A percentile compares a stretch with the other conserved stretches of the same genome.
Evolutionary conservation across 2,888 invertebrate genomes (phyloP).

Genomic region (Himalopsyche anomala): DNA sequence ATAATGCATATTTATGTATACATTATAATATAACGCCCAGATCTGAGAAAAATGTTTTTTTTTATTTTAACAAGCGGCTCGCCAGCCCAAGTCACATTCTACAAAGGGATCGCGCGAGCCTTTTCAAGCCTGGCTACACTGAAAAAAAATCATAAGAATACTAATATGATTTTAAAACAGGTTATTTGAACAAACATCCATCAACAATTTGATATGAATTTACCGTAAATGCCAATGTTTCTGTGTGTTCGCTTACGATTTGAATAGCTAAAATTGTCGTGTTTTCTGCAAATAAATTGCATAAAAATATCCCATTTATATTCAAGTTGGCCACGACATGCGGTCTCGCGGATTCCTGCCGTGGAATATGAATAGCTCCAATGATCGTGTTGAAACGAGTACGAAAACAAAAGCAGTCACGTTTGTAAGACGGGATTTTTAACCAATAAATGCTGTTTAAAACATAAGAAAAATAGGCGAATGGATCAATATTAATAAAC

Average conservation of each 20-base stretch:
- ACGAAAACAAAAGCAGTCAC: slow-evolving; percentile 65
- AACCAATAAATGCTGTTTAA: slow-evolving; percentile 36
- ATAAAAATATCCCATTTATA: slow-evolving; percentile 59
- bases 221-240: not conserved
- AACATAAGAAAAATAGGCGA: slow-evolving; percentile 20
- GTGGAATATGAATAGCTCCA: slow-evolving; percentile 64
- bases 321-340: slow-evolving; percentile 58
- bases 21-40: too few species aligned
- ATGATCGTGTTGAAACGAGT: slow-evolving; percentile 61
- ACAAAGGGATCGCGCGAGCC: too few species aligned
- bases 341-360: slow-evolving; percentile 52
- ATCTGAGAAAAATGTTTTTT: too few species aligned
- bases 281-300: slow-evolving; percentile 51
- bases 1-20: too few species aligned
- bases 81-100: too few species aligned
- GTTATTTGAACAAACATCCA: too few species aligned
- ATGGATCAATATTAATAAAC: not conserved
- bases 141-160: too few species aligned
- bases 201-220: not conserved
- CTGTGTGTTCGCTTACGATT: not conserved
- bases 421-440: slow-evolving; percentile 50
- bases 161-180: too few species aligned
- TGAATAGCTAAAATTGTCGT: slow-evolving; percentile 48
- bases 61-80: too few species aligned
- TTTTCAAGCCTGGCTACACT: too few species aligned